Conservation (phyloP, 2,797 vertebrate genomes). For the Acanthiza pusilla region DNA sequence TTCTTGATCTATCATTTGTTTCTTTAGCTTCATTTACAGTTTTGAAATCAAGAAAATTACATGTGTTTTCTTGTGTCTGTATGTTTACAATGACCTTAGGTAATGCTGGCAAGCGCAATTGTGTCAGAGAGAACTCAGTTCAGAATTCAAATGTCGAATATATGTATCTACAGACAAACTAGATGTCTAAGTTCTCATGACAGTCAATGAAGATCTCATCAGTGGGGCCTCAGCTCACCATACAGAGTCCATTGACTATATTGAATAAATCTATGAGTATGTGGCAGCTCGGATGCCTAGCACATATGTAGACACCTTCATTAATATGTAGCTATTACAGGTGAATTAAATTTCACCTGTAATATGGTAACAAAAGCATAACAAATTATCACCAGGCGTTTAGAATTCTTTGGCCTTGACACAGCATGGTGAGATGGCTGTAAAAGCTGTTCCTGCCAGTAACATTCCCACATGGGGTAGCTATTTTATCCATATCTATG, state of each 20-base stretch:
- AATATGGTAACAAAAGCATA: not conserved
- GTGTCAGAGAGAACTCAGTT: not conserved
- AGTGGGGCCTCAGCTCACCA: not conserved
- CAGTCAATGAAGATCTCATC: not conserved
- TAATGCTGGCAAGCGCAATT: not conserved
- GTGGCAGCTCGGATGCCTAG: not conserved
- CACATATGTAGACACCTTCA: not conserved
- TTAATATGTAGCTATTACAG: not conserved
- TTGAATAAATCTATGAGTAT: not conserved
- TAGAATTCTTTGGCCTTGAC: not conserved
- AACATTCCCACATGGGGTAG: not conserved
- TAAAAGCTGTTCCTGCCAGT: not conserved
- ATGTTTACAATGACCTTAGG: not conserved
- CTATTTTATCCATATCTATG: not conserved
- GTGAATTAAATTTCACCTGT: not conserved
- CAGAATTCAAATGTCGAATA: not conserved
- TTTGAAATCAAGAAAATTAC: not conserved
- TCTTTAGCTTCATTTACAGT: not conserved
- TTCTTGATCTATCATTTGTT: not conserved
- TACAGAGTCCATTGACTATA: not conserved
- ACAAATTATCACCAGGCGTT: not conserved
- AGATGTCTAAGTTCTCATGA: not conserved
- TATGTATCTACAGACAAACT: not conserved
- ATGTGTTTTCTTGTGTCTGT: not conserved
- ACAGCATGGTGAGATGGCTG: not conserved